These are phyloP conservation scores for Lordiphosa mommai DNA, from an alignment of 1,140 invertebrate genomes.

Conservation along the genomic window DNA sequence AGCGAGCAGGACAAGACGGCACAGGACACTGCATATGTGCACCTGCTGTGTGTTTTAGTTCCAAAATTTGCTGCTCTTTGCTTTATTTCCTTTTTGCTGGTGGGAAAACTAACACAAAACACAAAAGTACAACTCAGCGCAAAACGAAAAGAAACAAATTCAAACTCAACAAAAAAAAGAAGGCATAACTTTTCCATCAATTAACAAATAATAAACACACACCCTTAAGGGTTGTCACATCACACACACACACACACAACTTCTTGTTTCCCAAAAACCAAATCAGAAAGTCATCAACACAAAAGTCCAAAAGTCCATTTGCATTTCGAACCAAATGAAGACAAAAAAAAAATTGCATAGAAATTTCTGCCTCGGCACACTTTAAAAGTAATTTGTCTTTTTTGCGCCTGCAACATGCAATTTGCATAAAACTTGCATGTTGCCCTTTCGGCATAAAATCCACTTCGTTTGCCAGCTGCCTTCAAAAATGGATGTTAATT, in stretches of 20 bases:
- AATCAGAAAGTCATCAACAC: constrained; percentile 74
- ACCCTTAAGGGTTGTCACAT: constrained; percentile 40
- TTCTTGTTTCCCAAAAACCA: constrained; percentile 64
- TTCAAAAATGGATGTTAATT: constrained; percentile 53
- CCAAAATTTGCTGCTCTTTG: constrained; percentile 23
- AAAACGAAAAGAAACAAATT: constrained; percentile 21
- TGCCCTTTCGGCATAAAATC: constrained; percentile 58
- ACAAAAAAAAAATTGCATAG: constrained; percentile 7
- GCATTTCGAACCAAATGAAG: constrained; percentile 53
- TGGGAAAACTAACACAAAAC: constrained; percentile 1
- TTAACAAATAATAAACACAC: constrained; percentile 77
- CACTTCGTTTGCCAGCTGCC: constrained; percentile 55
- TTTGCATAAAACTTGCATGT: constrained; percentile 71
- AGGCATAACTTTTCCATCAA: constrained; percentile 62
- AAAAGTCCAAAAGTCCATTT: constrained; percentile 46
- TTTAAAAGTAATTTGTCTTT: constrained; percentile 77
- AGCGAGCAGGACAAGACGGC: constrained; percentile 20
- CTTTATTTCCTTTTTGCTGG: constrained; percentile 19
- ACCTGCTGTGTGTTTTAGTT: constrained; percentile 22
- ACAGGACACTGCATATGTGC: constrained; percentile 6
- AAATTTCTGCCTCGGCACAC: constrained; percentile 43
- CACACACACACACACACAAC: too few species aligned
- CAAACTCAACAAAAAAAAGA: constrained; percentile 12
- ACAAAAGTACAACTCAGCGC: constrained; percentile 46
- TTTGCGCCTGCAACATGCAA: constrained; percentile 55